Base-by-base conservation (phyloP, 2,888 invertebrate species). In the Andrena minutula region DNA sequence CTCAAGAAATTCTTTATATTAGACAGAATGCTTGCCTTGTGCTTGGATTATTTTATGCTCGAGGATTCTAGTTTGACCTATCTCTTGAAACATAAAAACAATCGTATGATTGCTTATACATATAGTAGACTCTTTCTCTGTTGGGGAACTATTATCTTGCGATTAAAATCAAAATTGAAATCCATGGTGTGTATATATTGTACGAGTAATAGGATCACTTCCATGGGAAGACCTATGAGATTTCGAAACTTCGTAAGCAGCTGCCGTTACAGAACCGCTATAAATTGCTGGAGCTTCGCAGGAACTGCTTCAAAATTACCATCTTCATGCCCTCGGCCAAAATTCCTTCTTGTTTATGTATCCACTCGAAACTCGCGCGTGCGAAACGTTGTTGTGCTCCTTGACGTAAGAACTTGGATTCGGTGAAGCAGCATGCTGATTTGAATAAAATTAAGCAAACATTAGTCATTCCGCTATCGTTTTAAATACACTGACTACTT, bases 151-250 rank as follows among this genome's bases (percentile, higher is more conserved):
- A 41, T n/a, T 76, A 68, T 56, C 66, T 79, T 75, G 65, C 82
- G 63, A 20, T 47, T 12, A 28, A 69, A 81, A 86, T 84, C 74
- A 82, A 84, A 84, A 86, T 81, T 72, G 63, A 64, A 65, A 63
- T 56, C 32, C 35, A 60, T 63, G n/a, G n/a, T 60, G 65, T 77
- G 58, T 65, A 56, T 61, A 61, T 60, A 58, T 60, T 53, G 23
- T 12, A 20, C 66, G 51, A 51, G 70, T 86, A 86, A 82, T 75
- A 56, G 66, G 84, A 84, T 82, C 84, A 63, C 73, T 75, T 74
- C 66, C 61, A 35, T 41, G 26, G 68, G 70, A 81, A 75, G 82
- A 78, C 53, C 75, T 77, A 75, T 35, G 75, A 72, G 74, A 73
- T 83, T 82, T 82, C 75, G 72, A 75, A 83, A 83, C 71, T 83